A percentile compares a stretch with the other conserved stretches of the same genome.
These are phyloP conservation scores for Phyllotreta striolata DNA, from an alignment of 2,888 invertebrate genomes.

Conservation along the genomic window DNA sequence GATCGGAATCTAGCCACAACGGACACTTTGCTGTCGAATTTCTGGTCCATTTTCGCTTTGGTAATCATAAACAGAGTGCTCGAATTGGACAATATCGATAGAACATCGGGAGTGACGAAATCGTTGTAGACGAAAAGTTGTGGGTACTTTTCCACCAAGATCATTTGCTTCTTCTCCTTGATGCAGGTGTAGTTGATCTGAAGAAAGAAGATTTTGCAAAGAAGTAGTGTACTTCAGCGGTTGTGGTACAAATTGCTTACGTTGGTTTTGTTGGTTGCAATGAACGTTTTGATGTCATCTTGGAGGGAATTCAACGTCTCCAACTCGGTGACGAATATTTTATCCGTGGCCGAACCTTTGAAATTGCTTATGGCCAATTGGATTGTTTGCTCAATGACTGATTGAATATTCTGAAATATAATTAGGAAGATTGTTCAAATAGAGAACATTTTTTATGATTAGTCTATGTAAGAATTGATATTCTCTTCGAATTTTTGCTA, in stretches of 20 bases:
- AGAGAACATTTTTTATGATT: no score
- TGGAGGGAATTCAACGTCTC: constrained; percentile 50
- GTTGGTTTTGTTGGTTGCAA: constrained; percentile 50
- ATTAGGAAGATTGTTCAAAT: constrained; percentile 7
- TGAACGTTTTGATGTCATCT: constrained; percentile 50
- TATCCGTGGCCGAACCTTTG: constrained; percentile 47
- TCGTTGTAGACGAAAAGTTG: constrained; percentile 54
- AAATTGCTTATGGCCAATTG: constrained; percentile 54
- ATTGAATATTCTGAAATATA: constrained; percentile 53
- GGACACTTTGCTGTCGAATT: constrained; percentile 45
- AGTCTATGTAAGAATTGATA: no score
- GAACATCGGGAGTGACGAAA: constrained; percentile 49
- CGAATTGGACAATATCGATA: constrained; percentile 48
- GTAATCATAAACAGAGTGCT: constrained; percentile 53
- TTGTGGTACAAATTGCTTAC: constrained; percentile 46
- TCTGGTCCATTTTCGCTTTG: constrained; percentile 46
- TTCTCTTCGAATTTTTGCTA: no score
- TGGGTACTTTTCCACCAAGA: constrained; percentile 53
- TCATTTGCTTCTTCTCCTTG: constrained; percentile 51
- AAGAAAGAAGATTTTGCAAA: constrained; percentile 36
- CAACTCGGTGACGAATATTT: constrained; percentile 55
- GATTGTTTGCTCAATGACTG: constrained; percentile 53
- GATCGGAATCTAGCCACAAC: constrained; percentile 51
- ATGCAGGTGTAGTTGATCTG: constrained; percentile 53
- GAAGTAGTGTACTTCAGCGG: neutral